Evolutionary conservation across 2,113 vertebrate genomes (phyloP), one percentile per base, ranked within the genome.

Genomic region (Cheirogaleus medius): DNA sequence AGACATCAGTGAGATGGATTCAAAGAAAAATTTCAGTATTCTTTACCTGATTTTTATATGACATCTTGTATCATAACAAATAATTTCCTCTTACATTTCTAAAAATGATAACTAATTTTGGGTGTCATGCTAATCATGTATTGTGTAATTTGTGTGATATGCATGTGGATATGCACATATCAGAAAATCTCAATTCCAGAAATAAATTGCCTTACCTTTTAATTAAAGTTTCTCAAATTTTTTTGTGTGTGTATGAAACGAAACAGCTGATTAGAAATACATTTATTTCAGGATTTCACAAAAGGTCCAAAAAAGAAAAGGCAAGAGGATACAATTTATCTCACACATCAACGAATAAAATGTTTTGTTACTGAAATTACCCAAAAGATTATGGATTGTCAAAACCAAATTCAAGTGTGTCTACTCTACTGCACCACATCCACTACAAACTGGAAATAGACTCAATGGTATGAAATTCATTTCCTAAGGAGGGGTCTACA

Each of bases 101-200:
- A n/a, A 63, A 82, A 66, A 20, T 42, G 73, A 39, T 37, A 60
- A 83, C 21, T 74, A 6, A 58, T 27, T 86, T 34, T 92, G 6
- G 6, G 20, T 39, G 3, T 29, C 29, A 32, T 56, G n/a, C 21
- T 58, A 34, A 74, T n/a, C 10, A 49, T 23, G 34, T 58, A 32
- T 58, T n/a, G 12, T 21, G 34, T 27, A 32, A n/a, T 20, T 52
- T 83, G 1, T 74, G 29, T 56, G 15, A n/a, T 54, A 15, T 74
- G 0, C 10, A 37, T 13, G 1, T 85, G 5, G 6, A 17, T 78
- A 27, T 47, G 6, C 9, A 23, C 0, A 2, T 34, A 68, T 14
- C 27, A 17, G 5, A 54, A 69, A 87, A 25, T 0, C 54, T 95
- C 14, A 56, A 15, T 76, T 71, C 17, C 5, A 44, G 69, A 69